Conservation (phyloP, 2,113 vertebrate species). For the Collichthys lucidus region DNA sequence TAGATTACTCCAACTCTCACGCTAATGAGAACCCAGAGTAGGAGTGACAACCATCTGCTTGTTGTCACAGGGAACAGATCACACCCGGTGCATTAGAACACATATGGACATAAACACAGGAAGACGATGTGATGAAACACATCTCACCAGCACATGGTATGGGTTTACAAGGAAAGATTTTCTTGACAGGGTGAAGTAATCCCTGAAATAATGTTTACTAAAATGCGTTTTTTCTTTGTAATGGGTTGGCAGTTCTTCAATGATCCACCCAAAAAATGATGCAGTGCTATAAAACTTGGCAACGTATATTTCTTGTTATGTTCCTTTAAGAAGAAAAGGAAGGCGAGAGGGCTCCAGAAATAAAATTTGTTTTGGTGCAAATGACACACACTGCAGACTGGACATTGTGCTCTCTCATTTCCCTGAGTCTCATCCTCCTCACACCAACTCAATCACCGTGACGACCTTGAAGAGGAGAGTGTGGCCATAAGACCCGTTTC, state of each 20-base stretch:
- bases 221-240: not conserved
- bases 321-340: slow-evolving; percentile 10
- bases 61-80: slow-evolving; percentile 49
- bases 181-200: not conserved
- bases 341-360: not conserved
- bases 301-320: slow-evolving; percentile 18
- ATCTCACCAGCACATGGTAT: not conserved
- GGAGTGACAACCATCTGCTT: slow-evolving; percentile 45
- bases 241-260: slow-evolving; percentile 7
- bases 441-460: slow-evolving; percentile 49
- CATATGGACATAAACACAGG: not conserved
- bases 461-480: slow-evolving; percentile 76
- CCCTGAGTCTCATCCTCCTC: slow-evolving; percentile 48
- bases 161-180: not conserved
- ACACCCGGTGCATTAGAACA: not conserved
- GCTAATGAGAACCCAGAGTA: slow-evolving; percentile 29
- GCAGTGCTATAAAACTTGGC: slow-evolving; percentile 21
- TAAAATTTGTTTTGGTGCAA: slow-evolving; percentile 36
- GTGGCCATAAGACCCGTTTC: slow-evolving; percentile 62
- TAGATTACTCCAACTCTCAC: slow-evolving; percentile 36
- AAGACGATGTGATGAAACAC: not conserved
- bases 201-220: not conserved
- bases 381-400: slow-evolving; percentile 29
- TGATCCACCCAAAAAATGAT: slow-evolving; percentile 1
- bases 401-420: slow-evolving; percentile 58